A percentile compares a stretch with the other conserved stretches of the same genome.
Conservation (phyloP, 2,797 vertebrate species). For the Phoebastria nigripes region DNA sequence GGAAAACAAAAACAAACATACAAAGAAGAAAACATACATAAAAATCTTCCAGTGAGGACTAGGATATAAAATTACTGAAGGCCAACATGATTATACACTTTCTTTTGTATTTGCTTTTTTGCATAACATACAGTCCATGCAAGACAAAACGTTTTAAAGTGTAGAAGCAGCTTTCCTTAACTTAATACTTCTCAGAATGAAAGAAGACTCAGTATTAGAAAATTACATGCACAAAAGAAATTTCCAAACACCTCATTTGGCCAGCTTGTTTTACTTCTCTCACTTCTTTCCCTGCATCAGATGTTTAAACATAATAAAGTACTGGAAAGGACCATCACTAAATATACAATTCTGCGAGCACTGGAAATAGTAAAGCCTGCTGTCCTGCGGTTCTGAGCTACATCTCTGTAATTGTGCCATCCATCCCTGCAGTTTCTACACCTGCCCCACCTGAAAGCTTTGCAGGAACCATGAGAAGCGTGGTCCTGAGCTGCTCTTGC, state of each 20-base stretch:
- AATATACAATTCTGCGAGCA: fast-evolving
- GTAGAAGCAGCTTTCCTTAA: background rate
- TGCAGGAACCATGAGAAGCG: fast-evolving
- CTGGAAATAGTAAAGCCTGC: background rate
- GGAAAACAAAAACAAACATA: background rate
- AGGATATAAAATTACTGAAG: background rate
- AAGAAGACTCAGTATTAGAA: background rate
- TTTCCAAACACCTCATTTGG: background rate
- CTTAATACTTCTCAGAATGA: fast-evolving
- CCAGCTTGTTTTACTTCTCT: constrained; percentile 25
- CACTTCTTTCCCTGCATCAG: background rate
- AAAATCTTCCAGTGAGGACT: background rate
- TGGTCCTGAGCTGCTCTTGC: background rate
- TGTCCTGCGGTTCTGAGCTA: background rate
- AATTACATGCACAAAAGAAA: background rate
- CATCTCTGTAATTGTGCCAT: fast-evolving
- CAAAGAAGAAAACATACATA: background rate
- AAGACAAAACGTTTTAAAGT: background rate
- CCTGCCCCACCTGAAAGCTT: background rate
- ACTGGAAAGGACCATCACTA: background rate
- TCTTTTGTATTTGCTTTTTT: background rate
- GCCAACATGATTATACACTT: background rate
- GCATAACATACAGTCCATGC: background rate
- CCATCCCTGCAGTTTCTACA: background rate
- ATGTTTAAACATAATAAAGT: background rate